Evolutionary conservation across 1,140 invertebrate genomes (phyloP), one percentile per base, ranked within the genome.

Genomic region (Phymastichus coffea): DNA sequence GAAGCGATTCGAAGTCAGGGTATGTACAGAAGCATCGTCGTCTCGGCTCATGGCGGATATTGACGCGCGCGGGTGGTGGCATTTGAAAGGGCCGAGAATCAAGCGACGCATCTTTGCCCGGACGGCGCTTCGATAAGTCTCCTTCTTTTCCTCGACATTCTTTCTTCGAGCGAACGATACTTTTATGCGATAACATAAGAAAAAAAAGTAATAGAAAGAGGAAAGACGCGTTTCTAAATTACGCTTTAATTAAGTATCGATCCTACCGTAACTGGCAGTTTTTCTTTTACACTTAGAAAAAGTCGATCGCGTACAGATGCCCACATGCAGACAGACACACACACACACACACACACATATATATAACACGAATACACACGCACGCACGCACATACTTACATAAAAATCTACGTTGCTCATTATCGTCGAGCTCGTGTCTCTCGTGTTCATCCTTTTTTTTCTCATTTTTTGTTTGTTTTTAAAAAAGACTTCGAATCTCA

Each of bases 201-300:
- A 14, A 43, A 43, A 49, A 30, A 26, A 10, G 30, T 46, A 30
- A 33, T 20, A 4, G n/a, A 14, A 14, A 40, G 28, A 23, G 28
- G 14, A 47, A 35, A 26, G 19, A 33, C 26, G 48, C 17, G 14
- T 37, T 26, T 51, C 43, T 14, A 6, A 12, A 58, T 22, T 53
- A 59, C 33, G 40, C 12, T 46, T 54, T 55, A 48, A 30, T 47
- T 59, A 62, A 60, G 62, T 66, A 60, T 64, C 60, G 57, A 54
- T 41, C 51, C 48, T 66, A 43, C 51, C 44, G 20, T 28, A 41
- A 23, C n/a, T n/a, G 46, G 28, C 52, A 58, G 41, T 57, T 43
- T 60, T 60, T 28, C 41, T 55, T 38, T 49, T 49, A 22, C 10
- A 28, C 25, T 9, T 52, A 35, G 37, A 49, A 57, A 51, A 49